A percentile compares a stretch with the other conserved stretches of the same genome.
Evolutionary conservation across 2,888 invertebrate genomes (phyloP).

Genomic region (Drepanosiphum platanoidis): DNA sequence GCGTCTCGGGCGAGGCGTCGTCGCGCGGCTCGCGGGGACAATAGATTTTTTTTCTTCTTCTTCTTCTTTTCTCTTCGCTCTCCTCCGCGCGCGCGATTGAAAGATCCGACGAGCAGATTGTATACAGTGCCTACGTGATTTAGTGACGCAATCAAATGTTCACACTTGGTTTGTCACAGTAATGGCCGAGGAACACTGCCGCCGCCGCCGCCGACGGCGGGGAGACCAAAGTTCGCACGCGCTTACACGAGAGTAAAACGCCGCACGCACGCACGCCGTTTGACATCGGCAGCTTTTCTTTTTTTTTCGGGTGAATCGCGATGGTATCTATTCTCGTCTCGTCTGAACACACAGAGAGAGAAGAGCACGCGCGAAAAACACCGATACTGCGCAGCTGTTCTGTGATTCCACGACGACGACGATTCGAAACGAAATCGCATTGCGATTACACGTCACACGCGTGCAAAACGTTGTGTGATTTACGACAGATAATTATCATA

Average conservation of each 20-base stretch:
- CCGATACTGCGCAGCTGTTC: no score
- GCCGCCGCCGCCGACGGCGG: not conserved
- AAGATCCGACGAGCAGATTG: slow-evolving; percentile 28
- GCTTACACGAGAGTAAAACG: no score
- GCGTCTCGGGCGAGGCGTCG: not conserved
- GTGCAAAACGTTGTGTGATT: no score
- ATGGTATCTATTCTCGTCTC: not conserved
- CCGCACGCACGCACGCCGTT: no score
- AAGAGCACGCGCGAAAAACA: not conserved
- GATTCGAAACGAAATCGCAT: no score
- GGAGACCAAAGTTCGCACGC: not conserved
- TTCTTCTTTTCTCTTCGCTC: not conserved
- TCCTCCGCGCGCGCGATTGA: slow-evolving; percentile 32
- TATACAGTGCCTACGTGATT: slow-evolving; percentile 24
- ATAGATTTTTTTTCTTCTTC: slow-evolving; percentile 20
- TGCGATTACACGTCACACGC: no score
- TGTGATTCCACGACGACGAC: no score
- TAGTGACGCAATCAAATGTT: slow-evolving; percentile 57
- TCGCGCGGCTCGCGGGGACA: slow-evolving; percentile 29
- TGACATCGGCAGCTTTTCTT: not conserved
- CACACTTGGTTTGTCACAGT: slow-evolving; percentile 58
- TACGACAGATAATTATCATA: no score
- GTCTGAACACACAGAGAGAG: not conserved
- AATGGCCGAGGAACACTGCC: slow-evolving; percentile 25
- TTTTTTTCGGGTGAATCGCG: not conserved